phyloP scores from a whole-genome alignment of 2,113 vertebrate genomes.

The Mystacornis crossleyi region DNA sequence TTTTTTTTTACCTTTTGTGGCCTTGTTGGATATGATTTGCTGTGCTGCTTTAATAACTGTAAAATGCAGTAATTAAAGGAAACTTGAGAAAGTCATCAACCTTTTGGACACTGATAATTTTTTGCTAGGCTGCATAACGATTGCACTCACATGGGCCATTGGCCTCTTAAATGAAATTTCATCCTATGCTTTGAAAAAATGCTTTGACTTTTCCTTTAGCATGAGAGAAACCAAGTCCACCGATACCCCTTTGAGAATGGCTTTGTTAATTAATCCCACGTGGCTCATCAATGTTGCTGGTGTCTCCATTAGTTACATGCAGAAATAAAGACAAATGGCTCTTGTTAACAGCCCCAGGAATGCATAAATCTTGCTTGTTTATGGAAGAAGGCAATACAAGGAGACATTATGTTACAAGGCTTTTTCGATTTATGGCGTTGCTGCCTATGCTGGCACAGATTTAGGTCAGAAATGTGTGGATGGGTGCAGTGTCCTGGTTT shows the following conservation, averaged over 20 bases:
- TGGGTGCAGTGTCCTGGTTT: not conserved
- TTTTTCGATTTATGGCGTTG: not conserved
- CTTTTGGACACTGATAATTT: conserved; percentile 36
- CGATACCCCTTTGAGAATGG: conserved; percentile 23
- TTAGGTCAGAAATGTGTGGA: not conserved
- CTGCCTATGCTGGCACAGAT: not conserved
- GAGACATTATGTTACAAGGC: not conserved
- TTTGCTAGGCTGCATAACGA: not conserved
- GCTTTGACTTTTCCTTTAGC: not conserved
- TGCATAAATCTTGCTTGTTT: conserved; percentile 63
- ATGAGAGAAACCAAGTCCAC: not conserved
- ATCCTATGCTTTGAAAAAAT: conserved; percentile 54
- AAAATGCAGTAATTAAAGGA: conserved; percentile 22
- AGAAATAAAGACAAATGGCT: conserved; percentile 69
- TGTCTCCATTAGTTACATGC: conserved; percentile 38
- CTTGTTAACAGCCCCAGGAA: conserved; percentile 51
- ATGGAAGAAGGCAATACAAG: conserved; percentile 20
- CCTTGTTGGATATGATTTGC: not conserved
- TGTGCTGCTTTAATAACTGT: not conserved
- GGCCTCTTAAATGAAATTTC: conserved; percentile 63
- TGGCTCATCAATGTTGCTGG: conserved; percentile 37
- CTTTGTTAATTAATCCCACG: conserved; percentile 63
- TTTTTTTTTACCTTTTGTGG: not conserved
- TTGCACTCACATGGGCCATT: conserved; percentile 11
- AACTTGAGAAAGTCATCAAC: not conserved